These are phyloP conservation scores for Neofelis nebulosa DNA, from an alignment of 2,113 vertebrate genomes.

Conservation along the genomic window DNA sequence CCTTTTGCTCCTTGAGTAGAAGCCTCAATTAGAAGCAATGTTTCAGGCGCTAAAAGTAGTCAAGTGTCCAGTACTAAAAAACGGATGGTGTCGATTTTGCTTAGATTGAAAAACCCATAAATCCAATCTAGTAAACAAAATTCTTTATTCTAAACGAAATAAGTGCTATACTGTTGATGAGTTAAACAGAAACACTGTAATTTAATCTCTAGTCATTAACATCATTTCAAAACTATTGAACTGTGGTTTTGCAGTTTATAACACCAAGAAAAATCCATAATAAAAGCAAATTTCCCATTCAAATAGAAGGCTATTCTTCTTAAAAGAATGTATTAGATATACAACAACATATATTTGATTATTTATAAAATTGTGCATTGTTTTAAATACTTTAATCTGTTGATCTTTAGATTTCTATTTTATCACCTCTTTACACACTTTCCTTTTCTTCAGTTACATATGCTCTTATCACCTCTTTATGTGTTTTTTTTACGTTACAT, in stretches of 20 bases:
- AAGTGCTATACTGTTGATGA: background rate
- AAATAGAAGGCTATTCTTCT: background rate
- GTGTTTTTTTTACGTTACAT: background rate
- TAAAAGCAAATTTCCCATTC: background rate
- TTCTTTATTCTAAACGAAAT: conserved; percentile 24
- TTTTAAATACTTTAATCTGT: background rate
- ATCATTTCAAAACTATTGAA: background rate
- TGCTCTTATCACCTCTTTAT: conserved; percentile 23
- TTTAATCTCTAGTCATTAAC: conserved; percentile 41
- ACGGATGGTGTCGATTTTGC: conserved; percentile 8
- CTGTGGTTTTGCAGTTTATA: conserved; percentile 45
- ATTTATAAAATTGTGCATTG: conserved; percentile 15
- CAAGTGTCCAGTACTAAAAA: background rate
- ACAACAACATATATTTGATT: background rate
- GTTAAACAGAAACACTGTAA: conserved; percentile 56
- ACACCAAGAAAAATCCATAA: background rate
- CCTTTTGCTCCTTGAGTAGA: background rate
- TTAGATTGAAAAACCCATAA: conserved; percentile 15
- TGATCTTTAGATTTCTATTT: conserved; percentile 13
- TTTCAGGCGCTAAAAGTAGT: background rate
- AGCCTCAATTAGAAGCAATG: background rate
- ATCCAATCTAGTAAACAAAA: background rate
- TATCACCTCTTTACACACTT: conserved; percentile 38
- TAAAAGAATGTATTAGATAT: background rate
- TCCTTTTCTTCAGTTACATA: background rate